Evolutionary conservation across 2,888 invertebrate species (phyloP), one percentile per base, ranked within the genome.

Genomic region (Lobophora halterata): DNA sequence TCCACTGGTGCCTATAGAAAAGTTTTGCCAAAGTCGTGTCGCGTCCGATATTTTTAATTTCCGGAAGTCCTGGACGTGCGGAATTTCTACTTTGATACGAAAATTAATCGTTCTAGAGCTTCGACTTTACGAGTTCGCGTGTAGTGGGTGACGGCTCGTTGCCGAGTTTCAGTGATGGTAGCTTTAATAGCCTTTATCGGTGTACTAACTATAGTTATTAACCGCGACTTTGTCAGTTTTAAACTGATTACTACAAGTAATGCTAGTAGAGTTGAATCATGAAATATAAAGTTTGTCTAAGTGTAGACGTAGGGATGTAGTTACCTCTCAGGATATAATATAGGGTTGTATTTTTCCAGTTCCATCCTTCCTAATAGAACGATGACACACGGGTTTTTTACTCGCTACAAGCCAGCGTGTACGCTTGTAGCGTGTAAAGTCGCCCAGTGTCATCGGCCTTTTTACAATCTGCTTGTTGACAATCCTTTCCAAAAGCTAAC

Each of bases 71-170:
- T 23, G 42, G 42, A 42, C 28, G 42, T 43, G 24, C 17, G 42
- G 42, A 37, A 43, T 43, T 43, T 43, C 42, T 25, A 43, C 37
- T 43, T 43, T 43, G 42, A 43, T 43, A 33, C 36, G 43, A 42
- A 41, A 47, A 46, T 48, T 48, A 41, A 43, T 46, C 43, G 38
- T 24, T 30, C 39, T 41, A 37, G 28, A 34, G 30, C 34, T 24
- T 28, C 36, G 29, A 43, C 31, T 46, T 49, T 44, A 41, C 37
- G 42, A 43, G 42, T 33, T 43, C 33, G 42, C 42, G 36, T 43
- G 42, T 43, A 33, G 42, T 38, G 31, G 38, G 31, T 33, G 28
- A 28, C 35, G 23, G 32, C 36, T 36, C 23, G 31, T 32, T 16
- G 37, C 11, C 28, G 21, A 33, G 28, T 43, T 33, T 42, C 30